These are phyloP conservation scores for Pachliopta kotzebuea DNA, from an alignment of 2,888 invertebrate genomes.

Conservation along the genomic window DNA sequence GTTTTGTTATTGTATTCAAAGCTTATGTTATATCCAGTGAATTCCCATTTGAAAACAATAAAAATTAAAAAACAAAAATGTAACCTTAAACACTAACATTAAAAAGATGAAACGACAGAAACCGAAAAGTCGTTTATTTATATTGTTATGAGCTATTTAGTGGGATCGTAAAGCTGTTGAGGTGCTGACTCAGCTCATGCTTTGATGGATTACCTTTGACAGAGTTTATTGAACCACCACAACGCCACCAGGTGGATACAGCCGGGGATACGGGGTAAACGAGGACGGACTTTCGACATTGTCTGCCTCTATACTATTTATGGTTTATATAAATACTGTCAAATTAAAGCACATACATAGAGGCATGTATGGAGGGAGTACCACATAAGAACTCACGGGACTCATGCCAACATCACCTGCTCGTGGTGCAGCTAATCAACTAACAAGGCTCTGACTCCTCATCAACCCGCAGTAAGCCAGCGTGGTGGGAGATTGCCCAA, in stretches of 20 bases:
- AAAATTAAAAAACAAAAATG: not conserved
- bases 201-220: slow-evolving; percentile 20
- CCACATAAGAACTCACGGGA: no score
- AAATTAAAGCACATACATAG: not conserved
- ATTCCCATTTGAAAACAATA: not conserved
- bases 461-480: no score
- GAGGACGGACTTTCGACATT: slow-evolving; percentile 10
- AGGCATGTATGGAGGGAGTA: no score
- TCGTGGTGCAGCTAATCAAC: no score
- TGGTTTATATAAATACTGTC: not conserved
- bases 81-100: not conserved
- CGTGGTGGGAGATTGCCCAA: no score
- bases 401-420: no score
- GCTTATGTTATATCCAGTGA: no score
- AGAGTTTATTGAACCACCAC: slow-evolving; percentile 23
- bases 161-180: slow-evolving; percentile 12
- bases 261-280: slow-evolving; percentile 9
- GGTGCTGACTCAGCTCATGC: slow-evolving; percentile 15
- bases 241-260: slow-evolving; percentile 15
- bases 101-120: not conserved
- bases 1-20: no score
- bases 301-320: not conserved
- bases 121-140: not conserved
- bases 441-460: no score
- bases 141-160: slow-evolving; percentile 14